Evolutionary conservation across 2,888 invertebrate genomes (phyloP).

Genomic region (Ctenicera cuprea): DNA sequence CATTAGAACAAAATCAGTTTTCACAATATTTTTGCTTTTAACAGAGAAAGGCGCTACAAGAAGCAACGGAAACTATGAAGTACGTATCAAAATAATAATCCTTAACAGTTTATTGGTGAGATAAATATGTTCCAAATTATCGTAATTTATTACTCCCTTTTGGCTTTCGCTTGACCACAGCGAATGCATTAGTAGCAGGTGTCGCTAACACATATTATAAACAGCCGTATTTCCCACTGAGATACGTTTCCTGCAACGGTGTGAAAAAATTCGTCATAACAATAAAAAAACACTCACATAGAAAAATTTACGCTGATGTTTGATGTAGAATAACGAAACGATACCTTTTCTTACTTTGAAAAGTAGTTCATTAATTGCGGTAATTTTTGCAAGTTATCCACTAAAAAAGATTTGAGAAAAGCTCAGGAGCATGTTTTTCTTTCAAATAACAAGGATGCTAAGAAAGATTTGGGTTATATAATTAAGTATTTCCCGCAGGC

Average conservation of each 20-base stretch:
- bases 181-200: slow-evolving; percentile 59
- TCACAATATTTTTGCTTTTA: slow-evolving; percentile 15
- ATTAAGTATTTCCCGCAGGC: slow-evolving; percentile 36
- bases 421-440: not conserved
- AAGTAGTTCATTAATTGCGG: not conserved
- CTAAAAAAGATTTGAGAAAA: too few species aligned
- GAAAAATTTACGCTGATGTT: slow-evolving; percentile 15
- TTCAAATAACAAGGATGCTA: slow-evolving; percentile 8
- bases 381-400: too few species aligned
- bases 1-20: slow-evolving; percentile 3
- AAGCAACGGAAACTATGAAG: not conserved
- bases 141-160: slow-evolving; percentile 56
- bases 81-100: slow-evolving; percentile 27
- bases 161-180: slow-evolving; percentile 56
- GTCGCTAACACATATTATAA: slow-evolving; percentile 54
- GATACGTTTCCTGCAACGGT: slow-evolving; percentile 14
- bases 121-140: slow-evolving; percentile 56
- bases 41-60: not conserved
- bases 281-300: slow-evolving; percentile 9
- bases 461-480: slow-evolving; percentile 30
- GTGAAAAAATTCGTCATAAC: slow-evolving; percentile 31
- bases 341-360: not conserved
- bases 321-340: not conserved
- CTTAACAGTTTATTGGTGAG: slow-evolving; percentile 34
- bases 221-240: slow-evolving; percentile 52